These are phyloP conservation scores for Apomyelois bistriatella DNA, from an alignment of 2,888 invertebrate genomes.

Conservation along the genomic window DNA sequence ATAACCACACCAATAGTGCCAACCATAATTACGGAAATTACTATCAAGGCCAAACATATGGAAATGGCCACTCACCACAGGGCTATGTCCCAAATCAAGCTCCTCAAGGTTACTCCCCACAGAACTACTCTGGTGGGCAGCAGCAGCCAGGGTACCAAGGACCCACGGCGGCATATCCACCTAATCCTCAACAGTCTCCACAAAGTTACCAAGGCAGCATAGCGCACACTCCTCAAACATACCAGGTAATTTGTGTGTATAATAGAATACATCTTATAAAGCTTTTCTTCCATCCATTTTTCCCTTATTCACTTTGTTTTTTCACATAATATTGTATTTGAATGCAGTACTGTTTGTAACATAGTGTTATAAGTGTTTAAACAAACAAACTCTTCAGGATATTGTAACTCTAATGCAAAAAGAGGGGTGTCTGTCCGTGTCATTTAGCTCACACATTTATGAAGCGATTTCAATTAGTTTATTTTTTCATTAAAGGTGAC, in stretches of 20 bases:
- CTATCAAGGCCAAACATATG: constrained; percentile 70
- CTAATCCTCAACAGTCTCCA: constrained; percentile 64
- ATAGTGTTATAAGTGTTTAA: too few species aligned
- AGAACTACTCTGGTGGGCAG: constrained; percentile 57
- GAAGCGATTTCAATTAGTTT: too few species aligned
- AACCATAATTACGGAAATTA: constrained; percentile 68
- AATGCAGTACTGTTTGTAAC: too few species aligned
- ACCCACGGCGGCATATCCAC: constrained; percentile 60
- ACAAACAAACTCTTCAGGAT: too few species aligned
- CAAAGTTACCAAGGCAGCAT: constrained; percentile 68
- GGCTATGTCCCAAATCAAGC: constrained; percentile 59
- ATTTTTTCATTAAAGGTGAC: too few species aligned
- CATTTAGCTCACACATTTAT: too few species aligned
- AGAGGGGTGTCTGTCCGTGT: too few species aligned
- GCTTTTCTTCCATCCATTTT: too few species aligned
- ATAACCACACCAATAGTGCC: constrained; percentile 64
- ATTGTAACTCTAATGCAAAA: too few species aligned
- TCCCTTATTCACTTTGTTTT: too few species aligned
- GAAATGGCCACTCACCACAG: constrained; percentile 72
- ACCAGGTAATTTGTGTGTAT: constrained; percentile 56
- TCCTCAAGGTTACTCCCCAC: constrained; percentile 67
- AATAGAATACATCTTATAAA: neutral
- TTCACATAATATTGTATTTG: too few species aligned
- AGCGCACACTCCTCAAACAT: constrained; percentile 72
- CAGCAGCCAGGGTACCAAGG: constrained; percentile 53